phyloP scores from a whole-genome alignment of 2,888 invertebrate species.

The Drosophila glabriapex region DNA sequence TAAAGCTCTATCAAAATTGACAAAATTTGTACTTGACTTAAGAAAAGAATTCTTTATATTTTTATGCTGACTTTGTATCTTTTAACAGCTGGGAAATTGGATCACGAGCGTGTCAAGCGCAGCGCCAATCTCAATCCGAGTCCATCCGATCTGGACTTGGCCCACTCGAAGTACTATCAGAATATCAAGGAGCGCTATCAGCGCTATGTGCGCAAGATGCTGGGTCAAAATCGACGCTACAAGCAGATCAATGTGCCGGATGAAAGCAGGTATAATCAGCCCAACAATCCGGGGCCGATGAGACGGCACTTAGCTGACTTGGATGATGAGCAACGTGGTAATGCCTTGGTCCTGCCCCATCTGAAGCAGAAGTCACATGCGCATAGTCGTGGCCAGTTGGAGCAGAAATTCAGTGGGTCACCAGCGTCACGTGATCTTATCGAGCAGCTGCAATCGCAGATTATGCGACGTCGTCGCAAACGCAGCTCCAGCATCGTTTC shows the following conservation, averaged over 20 bases:
- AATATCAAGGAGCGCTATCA: constrained; percentile 83
- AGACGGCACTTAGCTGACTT: constrained; percentile 52
- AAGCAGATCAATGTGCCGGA: constrained; percentile 61
- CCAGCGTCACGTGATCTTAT: constrained; percentile 60
- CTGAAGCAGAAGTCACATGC: constrained; percentile 68
- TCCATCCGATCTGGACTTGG: constrained; percentile 76
- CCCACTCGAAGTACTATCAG: constrained; percentile 83
- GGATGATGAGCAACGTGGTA: constrained; percentile 38
- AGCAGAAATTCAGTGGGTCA: constrained; percentile 44
- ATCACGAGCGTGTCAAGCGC: constrained; percentile 48
- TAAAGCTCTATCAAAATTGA: neutral
- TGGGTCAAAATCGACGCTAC: constrained; percentile 68
- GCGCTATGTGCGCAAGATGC: constrained; percentile 82
- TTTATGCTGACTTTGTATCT: too few relatives aligned
- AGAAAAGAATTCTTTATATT: too few relatives aligned
- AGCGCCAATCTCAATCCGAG: constrained; percentile 48
- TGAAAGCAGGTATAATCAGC: constrained; percentile 73
- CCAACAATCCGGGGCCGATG: constrained; percentile 72
- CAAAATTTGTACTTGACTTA: too few relatives aligned
- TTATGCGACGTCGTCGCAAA: constrained; percentile 75
- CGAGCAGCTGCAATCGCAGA: constrained; percentile 82
- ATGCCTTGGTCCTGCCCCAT: constrained; percentile 66
- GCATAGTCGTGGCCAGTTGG: constrained; percentile 34
- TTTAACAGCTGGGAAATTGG: neutral
- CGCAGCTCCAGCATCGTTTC: constrained; percentile 60